Base-by-base conservation (phyloP, 2,888 invertebrate genomes). In the Lepeophtheirus nordmannii region DNA sequence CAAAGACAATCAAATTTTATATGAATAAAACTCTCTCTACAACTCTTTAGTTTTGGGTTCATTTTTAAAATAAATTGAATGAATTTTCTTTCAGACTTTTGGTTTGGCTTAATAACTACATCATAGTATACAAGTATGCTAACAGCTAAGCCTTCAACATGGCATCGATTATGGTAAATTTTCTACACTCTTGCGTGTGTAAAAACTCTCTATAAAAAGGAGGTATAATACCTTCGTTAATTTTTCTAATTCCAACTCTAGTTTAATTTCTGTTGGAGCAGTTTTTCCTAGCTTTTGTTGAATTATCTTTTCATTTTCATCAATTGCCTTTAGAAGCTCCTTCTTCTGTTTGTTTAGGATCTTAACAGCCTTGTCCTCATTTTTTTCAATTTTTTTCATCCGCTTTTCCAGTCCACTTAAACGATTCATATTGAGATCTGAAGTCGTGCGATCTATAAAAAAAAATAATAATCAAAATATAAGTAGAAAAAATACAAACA, bases 351-450 rank as follows among this genome's bases (percentile, higher is more conserved):
- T n/a, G 60, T 23, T 60, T 1, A 60, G 23, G 38, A 60, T 22
- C 23, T 60, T 60, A 38, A 60, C 60, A 17, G 60, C 37, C 39
- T 60, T 60, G 37, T 60, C 60, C 11, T 60, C 22, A 14, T 38
- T 60, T 38, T 60, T 60, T 30, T 60, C 60, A 38, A 60, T 60
- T 22, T 60, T 60, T 30, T n/a, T 17, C 60, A 60, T 60, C n/a
- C 17, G 22, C 30, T 60, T 60, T 23, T 60, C 60, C 11, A 60
- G 38, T 14, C 39, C 39, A 20, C 17, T 60, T 10, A 60, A 14
- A 10, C 60, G 60, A 60, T 60, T 60, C 60, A 60, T 60, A 23
- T n/a, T 37, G 37, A 22, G 23, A 10, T 37, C 10, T 22, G 53
- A 46, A 46, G 14, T 14, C n/a, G 53, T n/a, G 53, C n/a, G 17